phyloP scores from a whole-genome alignment of 2,797 vertebrate genomes.

The Spea hammondii region DNA sequence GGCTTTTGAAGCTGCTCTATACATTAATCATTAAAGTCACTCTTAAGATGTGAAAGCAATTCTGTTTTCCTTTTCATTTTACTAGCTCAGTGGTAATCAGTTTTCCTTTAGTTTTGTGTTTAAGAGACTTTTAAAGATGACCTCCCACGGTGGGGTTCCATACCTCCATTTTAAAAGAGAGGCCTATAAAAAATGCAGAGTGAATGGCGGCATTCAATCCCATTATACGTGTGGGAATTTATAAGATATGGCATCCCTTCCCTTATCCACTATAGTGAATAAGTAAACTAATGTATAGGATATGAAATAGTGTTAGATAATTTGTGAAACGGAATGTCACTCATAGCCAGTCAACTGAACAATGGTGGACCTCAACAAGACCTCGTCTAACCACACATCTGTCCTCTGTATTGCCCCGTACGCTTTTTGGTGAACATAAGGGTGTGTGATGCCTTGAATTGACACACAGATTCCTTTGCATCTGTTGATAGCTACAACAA shows the following conservation, averaged over 20 bases:
- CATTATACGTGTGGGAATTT: slow-evolving; percentile 19
- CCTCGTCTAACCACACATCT: background rate
- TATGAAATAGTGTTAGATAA: slow-evolving; percentile 22
- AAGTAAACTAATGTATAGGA: slow-evolving; percentile 23
- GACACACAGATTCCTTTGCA: slow-evolving; percentile 23
- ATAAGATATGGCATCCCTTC: slow-evolving; percentile 12
- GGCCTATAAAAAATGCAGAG: slow-evolving; percentile 4
- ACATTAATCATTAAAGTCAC: too few species aligned
- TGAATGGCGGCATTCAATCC: background rate
- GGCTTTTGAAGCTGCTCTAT: too few species aligned
- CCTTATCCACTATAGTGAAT: background rate
- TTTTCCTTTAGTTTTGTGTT: background rate
- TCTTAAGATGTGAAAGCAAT: background rate
- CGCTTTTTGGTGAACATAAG: too few species aligned
- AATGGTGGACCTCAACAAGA: slow-evolving; percentile 17
- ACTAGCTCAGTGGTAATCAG: background rate
- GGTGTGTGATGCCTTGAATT: background rate
- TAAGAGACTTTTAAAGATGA: background rate
- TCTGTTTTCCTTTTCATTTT: background rate
- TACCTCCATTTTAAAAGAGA: background rate
- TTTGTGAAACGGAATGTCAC: slow-evolving; percentile 18
- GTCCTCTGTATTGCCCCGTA: background rate
- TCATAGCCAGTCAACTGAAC: slow-evolving; percentile 11
- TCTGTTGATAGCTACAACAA: background rate
- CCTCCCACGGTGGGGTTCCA: background rate